Evolutionary conservation across 2,888 invertebrate genomes (phyloP), one percentile per base, ranked within the genome.

Genomic region (Fragum fragum): DNA sequence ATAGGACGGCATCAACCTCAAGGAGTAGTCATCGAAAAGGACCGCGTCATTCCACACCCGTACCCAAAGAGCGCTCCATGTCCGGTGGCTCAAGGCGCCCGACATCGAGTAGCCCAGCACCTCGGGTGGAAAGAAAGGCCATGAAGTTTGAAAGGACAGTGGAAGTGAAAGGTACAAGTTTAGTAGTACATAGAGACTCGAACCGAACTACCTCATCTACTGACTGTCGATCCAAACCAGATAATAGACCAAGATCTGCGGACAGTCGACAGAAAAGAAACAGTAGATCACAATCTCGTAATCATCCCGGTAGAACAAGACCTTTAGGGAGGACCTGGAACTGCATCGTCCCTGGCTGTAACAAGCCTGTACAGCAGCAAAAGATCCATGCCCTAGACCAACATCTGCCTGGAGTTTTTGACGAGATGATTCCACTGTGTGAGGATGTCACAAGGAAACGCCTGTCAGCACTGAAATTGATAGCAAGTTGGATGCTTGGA

Each of bases 391-490:
- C 26, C 57, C 23, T 57, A 5, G 23, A 3, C 9, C 9, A 23
- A 3, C 57, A 57, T 26, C 26, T n/a, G n/a, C n/a, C n/a, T 57
- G 3, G 57, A 21, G 2, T 21, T 11, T 57, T 57, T 23, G 57
- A 57, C 14, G 21, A 57, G 26, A 57, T 11, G 3, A 23, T 57
- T 14, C 57, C 21, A 57, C 57, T 26, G 21, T 21, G 23, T n/a
- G 57, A 57, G 26, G 23, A 57, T 21, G 57, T 57, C 9, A 57
- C 57, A 11, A 57, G 57, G 57, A 57, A 57, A 26, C 23, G 57
- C 11, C 57, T 57, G 57, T 57, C 57, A 57, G 57, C 9, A 57
- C 57, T 57, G 23, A 57, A 57, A 23, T 57, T 26, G n/a, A 57
- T 57, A 57, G 57, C 57, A 5, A 11, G 11, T 23, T 57, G 57